These are phyloP conservation scores for Neodiprion fabricii DNA, from an alignment of 1,140 invertebrate genomes.

Conservation along the genomic window DNA sequence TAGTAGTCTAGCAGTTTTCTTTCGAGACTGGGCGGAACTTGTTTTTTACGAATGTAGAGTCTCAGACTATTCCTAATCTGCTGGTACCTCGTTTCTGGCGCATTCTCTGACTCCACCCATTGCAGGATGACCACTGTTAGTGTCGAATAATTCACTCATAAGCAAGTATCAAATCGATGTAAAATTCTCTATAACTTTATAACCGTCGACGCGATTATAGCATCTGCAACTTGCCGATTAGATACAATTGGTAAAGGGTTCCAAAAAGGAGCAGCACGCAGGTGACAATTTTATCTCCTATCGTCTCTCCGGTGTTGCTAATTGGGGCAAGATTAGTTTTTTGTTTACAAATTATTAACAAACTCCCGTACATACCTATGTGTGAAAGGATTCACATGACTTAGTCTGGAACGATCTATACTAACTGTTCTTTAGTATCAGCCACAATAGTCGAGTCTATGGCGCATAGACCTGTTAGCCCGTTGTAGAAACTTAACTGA, in stretches of 20 bases:
- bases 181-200: slow-evolving; percentile 11
- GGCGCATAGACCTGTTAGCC: neutral
- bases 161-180: neutral
- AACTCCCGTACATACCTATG: too few species aligned
- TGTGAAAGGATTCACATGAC: too few species aligned
- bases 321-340: too few species aligned
- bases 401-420: neutral
- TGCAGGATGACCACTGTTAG: slow-evolving; percentile 42
- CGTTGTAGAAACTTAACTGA: neutral
- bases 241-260: slow-evolving; percentile 40
- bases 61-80: slow-evolving; percentile 39
- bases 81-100: slow-evolving; percentile 46
- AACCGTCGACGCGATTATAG: neutral
- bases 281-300: slow-evolving; percentile 37
- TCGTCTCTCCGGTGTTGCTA: neutral
- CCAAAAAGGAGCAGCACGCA: slow-evolving; percentile 40
- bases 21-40: slow-evolving; percentile 35
- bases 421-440: neutral
- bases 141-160: neutral
- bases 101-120: slow-evolving; percentile 35
- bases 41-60: slow-evolving; percentile 43
- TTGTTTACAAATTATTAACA: too few species aligned
- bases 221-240: slow-evolving; percentile 36
- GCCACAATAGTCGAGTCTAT: neutral
- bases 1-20: slow-evolving; percentile 44